Evolutionary conservation across 2,113 vertebrate species (phyloP), one percentile per base, ranked within the genome.

Genomic region (Hoplias malabaricus): DNA sequence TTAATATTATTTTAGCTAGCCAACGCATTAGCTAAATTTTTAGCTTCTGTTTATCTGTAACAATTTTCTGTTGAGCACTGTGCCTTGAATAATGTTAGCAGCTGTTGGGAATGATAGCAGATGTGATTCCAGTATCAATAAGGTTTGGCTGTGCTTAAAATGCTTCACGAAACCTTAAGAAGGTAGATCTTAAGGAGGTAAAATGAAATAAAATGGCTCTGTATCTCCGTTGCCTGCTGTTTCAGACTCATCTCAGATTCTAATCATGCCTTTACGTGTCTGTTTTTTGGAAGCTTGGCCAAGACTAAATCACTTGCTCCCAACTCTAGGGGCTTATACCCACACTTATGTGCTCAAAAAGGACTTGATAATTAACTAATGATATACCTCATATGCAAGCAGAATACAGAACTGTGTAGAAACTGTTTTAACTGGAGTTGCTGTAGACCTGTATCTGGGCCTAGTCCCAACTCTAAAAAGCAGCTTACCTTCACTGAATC

Each of bases 261-360:
- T 34, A 78, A 53, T 70, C 67, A 76, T 23, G 8, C 25, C 19
- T 4, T 57, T 48, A 77, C 42, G 46, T 59, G 27, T 21, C 31
- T 5, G 66, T 61, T 69, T n/a, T 69, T 62, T 69, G 75, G 69
- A 38, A 69, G 67, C 56, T 19, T 50, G 48, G 54, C 66, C 56
- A 29, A 50, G 31, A 10, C 43, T 48, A n/a, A 19, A 25, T 38
- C 43, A 48, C 5, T 19, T 14, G 14, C n/a, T 48, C 16, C 43
- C 36, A 38, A 38, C 48, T 50, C 48, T n/a, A n/a, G n/a, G n/a
- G n/a, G n/a, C n/a, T n/a, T n/a, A n/a, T n/a, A n/a, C n/a, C n/a
- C n/a, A n/a, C n/a, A n/a, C n/a, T n/a, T n/a, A n/a, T n/a, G n/a
- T n/a, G n/a, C n/a, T 53, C n/a, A 23, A 4, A 2, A 53, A 23